Evolutionary conservation across 2,888 invertebrate species (phyloP).

Genomic region (Abscondita cerata): DNA sequence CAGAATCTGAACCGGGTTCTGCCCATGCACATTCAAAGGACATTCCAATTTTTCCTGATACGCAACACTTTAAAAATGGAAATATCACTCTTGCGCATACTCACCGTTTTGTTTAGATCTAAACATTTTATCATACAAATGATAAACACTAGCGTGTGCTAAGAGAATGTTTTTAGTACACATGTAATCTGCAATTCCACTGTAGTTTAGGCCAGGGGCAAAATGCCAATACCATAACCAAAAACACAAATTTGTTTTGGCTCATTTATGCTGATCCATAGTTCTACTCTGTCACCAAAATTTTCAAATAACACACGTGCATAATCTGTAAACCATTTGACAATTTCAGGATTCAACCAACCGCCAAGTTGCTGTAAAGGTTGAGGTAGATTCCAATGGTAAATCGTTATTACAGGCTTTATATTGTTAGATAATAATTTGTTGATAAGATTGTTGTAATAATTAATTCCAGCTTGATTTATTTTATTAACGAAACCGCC

Average conservation of each 20-base stretch:
- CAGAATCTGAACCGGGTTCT: constrained; percentile 63
- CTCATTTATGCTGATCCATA: constrained; percentile 65
- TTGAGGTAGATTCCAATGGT: constrained; percentile 72
- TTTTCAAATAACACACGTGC: constrained; percentile 59
- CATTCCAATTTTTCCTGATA: constrained; percentile 66
- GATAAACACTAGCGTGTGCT: constrained; percentile 70
- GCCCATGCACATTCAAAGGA: constrained; percentile 68
- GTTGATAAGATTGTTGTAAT: constrained; percentile 67
- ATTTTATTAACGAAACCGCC: constrained; percentile 61
- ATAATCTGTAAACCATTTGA: constrained; percentile 64
- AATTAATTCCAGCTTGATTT: constrained; percentile 67
- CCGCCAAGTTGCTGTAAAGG: constrained; percentile 45
- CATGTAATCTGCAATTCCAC: constrained; percentile 66
- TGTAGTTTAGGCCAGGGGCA: constrained; percentile 61
- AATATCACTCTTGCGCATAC: background rate
- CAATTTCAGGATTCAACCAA: constrained; percentile 29
- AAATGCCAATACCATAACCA: constrained; percentile 44
- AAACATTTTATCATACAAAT: constrained; percentile 63
- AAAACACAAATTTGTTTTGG: constrained; percentile 52
- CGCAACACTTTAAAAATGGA: background rate
- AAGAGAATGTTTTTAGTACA: constrained; percentile 68
- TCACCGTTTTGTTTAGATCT: constrained; percentile 48
- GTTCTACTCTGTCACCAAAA: constrained; percentile 52
- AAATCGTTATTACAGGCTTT: constrained; percentile 67
- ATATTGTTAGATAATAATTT: constrained; percentile 62